Evolutionary conservation across 2,888 invertebrate genomes (phyloP), one percentile per base, ranked within the genome.

Genomic region (Acanthosepion esculentum): DNA sequence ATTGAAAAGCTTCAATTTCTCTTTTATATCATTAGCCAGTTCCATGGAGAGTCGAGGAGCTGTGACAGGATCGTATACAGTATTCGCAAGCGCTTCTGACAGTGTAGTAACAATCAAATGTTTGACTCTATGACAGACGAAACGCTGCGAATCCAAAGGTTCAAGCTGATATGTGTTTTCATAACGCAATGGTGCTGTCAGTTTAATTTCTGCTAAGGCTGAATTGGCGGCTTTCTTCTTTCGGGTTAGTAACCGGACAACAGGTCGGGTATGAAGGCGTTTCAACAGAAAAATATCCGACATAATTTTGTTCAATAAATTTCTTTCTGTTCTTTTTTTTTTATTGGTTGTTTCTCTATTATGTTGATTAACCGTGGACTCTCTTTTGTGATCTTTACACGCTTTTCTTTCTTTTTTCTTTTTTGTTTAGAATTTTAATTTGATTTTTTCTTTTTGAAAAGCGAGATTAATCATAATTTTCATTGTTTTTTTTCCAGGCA

Each of bases 1-100:
- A 64, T 95, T 95, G 64, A 96, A 95, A 55, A 95, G 95, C 95
- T 96, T 96, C 7, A 96, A 94, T 53, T 95, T 95, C 29, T 95
- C 95, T 95, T 96, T 96, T 53, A 96, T 96, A 4, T 95, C 95
- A 64, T 95, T 95, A 5, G 96, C 95, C 41, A 96, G 94, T 93
- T 95, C 95, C 93, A 95, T 96, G 26, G 96, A 95, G 94, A 96
- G 95, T 48, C 95, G 92, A 64, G 96, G 95, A 53, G 96, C 95
- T 20, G 95, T 94, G 3, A 95, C 95, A 41, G 95, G 95, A 48
- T 95, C 95, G 95, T 96, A 96, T 48, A 95, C 94, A 4, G 95
- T 95, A 50, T 95, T 95, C 0, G 95, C 95, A 10, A 96, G 95
- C n/a, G 94, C 95, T 64, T 95, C 95, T 53, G 95, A 94, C 2